Evolutionary conservation across 2,888 invertebrate species (phyloP), one percentile per base, ranked within the genome.

Genomic region (Dryobota labecula): DNA sequence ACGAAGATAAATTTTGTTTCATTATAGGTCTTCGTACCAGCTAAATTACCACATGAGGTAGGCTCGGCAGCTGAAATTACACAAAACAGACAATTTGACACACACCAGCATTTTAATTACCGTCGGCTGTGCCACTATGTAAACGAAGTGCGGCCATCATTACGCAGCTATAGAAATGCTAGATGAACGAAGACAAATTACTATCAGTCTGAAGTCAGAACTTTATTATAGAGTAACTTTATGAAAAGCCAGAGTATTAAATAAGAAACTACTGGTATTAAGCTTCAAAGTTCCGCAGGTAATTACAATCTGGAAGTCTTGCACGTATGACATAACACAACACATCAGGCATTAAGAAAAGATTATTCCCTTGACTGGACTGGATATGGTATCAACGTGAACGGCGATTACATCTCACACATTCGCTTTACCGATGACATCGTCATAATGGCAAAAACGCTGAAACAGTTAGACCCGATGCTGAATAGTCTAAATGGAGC

Each of bases 71-170:
- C 87, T 87, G 84, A 85, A 87, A 89, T 84, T 88, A 87, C 83
- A 85, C 76, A 80, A 81, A 76, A 79, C 84, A 87, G 85, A 82
- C 83, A 84, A 87, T 90, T 86, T 88, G 87, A 89, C 87, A 85
- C 83, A 80, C 82, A 85, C 84, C 73, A 84, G 86, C 82, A 83
- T 88, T 91, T 90, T 90, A 90, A 92, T 90, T 90, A 91, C 84
- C 78, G 77, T 68, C 33, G n/a, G 76, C 84, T 82, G 80, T 82
- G 77, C 82, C 76, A 86, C 88, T 90, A 76, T 86, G 89, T 86
- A 88, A 86, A 88, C 88, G 81, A 82, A 83, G 84, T 76, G 83
- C 73, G 68, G 73, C 76, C 71, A 75, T 66, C 72, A 76, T 61
- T 43, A 69, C 81, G 54, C 30, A 57, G 78, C 58, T 47, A 30